Base-by-base conservation (phyloP, 1,140 invertebrate species). In the Oscheius sp. region DNA sequence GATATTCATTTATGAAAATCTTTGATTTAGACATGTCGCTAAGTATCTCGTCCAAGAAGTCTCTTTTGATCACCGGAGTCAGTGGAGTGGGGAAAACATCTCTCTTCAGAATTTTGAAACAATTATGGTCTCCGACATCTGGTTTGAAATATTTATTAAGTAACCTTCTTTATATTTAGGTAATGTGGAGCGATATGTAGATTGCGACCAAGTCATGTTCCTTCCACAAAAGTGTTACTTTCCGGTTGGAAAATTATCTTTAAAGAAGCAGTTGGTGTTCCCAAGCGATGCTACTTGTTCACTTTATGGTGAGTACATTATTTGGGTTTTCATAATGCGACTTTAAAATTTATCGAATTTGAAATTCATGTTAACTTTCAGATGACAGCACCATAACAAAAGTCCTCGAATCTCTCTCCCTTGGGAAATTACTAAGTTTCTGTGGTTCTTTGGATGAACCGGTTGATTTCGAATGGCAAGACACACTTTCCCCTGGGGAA, bases 41-140 rank as follows among this genome's bases (percentile, higher is more conserved):
- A 32, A 73, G 84, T n/a, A 77, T 89, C 10, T 73, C 79, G 31
- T 52, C 76, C n/a, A 86, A 86, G 28, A 73, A 82, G n/a, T 86
- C 85, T 74, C 38, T 89, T 2, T 77, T 90, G 2, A 85, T 90
- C 23, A 88, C 87, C 36, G 89, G 89, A n/a, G 83, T 85, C 63
- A 89, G 88, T 81, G 88, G 88, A 2, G 86, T 86, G 80, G 89
- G 89, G 18, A 90, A 90, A 81, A 88, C 87, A 35, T 89, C 88
- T 38, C 70, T 90, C n/a, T 79, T 90, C 10, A 78, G 89, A 55
- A 82, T 88, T 0, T 78, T 90, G 29, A 84, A 85, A 72, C 86
- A 88, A 13, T 78, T 90, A 3, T 90, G 89, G 89, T 81, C 79
- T 2, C 77, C 83, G 20, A 13, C 49, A 20, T 7, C 7, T 20